Evolutionary conservation across 2,888 invertebrate genomes (phyloP).

Genomic region (Polydrusus cervinus): DNA sequence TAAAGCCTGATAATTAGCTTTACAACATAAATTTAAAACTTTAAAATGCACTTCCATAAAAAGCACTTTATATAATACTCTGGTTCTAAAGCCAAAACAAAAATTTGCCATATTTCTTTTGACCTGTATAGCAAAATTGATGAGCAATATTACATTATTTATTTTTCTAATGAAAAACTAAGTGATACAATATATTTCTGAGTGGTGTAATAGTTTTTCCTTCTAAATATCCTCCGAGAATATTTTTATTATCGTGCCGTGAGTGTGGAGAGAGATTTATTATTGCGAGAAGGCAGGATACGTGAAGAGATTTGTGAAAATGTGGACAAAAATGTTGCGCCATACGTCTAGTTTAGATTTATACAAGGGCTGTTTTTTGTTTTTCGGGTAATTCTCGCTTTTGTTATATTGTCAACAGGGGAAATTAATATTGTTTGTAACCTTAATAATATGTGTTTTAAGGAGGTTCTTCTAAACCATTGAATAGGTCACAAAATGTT

Average conservation of each 20-base stretch:
- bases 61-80: too few relatives aligned
- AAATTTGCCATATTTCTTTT: not conserved
- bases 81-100: too few relatives aligned
- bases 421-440: constrained; percentile 15
- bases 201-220: not conserved
- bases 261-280: constrained; percentile 12
- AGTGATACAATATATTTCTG: too few relatives aligned
- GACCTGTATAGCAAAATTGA: not conserved
- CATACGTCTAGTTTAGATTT: constrained; percentile 16
- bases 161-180: not conserved
- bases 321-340: constrained; percentile 9
- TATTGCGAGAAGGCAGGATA: constrained; percentile 15
- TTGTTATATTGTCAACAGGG: constrained; percentile 18
- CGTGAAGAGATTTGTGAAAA: constrained; percentile 23
- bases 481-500: too few relatives aligned
- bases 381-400: not conserved
- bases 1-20: too few relatives aligned
- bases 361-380: constrained; percentile 7
- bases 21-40: too few relatives aligned
- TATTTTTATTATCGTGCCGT: constrained; percentile 11
- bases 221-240: not conserved
- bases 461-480: too few relatives aligned
- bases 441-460: too few relatives aligned
- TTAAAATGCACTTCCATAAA: too few relatives aligned
- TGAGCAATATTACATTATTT: not conserved